Conservation (phyloP, 1,140 invertebrate species). For the Rhagoletis pomonella region DNA sequence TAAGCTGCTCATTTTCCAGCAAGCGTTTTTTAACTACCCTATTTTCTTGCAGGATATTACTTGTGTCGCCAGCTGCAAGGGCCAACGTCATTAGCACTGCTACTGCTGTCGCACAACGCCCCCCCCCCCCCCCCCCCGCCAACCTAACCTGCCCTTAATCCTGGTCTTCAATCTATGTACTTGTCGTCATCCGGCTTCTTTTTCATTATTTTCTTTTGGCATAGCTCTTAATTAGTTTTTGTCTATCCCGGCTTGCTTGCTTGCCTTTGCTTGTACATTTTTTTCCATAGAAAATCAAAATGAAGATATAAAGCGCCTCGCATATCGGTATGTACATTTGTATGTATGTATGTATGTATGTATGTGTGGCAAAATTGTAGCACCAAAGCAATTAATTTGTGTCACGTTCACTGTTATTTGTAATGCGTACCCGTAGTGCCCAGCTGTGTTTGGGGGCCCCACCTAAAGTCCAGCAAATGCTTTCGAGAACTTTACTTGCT, state of each 20-base stretch:
- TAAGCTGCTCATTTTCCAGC: neutral
- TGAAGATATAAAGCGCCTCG: neutral
- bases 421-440: neutral
- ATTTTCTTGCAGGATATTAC: too few relatives aligned
- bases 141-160: neutral
- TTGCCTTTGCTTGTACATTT: neutral
- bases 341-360: neutral
- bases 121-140: neutral
- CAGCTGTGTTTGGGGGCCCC: neutral
- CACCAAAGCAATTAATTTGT: slow-evolving; percentile 34
- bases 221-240: slow-evolving; percentile 35
- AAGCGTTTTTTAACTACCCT: too few relatives aligned
- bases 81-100: neutral
- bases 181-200: neutral
- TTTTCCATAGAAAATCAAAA: slow-evolving; percentile 13
- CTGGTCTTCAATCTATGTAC: neutral
- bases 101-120: neutral
- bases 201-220: neutral
- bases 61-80: neutral
- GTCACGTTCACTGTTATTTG: slow-evolving; percentile 27
- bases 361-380: neutral
- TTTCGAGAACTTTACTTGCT: neutral
- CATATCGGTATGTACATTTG: neutral
- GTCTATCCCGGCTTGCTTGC: neutral
- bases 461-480: neutral